Evolutionary conservation across 1,140 invertebrate species (phyloP), one percentile per base, ranked within the genome.

Genomic region (Rhopalosiphum maidis): DNA sequence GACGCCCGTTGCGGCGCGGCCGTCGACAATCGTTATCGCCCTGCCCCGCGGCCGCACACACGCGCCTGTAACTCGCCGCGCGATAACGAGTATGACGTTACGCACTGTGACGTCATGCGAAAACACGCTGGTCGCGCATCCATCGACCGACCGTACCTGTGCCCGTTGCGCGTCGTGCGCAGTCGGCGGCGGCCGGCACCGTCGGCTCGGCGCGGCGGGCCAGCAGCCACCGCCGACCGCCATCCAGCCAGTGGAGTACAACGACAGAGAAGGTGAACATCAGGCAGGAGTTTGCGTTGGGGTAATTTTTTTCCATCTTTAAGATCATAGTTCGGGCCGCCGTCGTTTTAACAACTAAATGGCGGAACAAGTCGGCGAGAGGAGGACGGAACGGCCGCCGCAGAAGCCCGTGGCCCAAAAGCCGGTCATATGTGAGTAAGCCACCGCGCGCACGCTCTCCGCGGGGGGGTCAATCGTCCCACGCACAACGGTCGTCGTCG

Each of bases 181-280:
- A 15, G 77, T 51, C 90, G 90, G 90, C n/a, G 90, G 89, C 91
- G 68, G 37, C 82, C 91, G 91, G 77, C 77, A 37, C n/a, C 77
- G 46, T 41, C 88, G 88, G 86, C 30, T 88, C 46, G 87, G 86
- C 43, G 85, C 30, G 30, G 46, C 87, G 22, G 35, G 46, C 43
- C 43, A 77, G 60, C 60, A 35, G 68, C 68, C 91, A 93, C 60
- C 60, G 60, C 60, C 60, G 60, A n/a, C 60, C 60, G 60, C 60
- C 60, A n/a, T 77, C 60, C 60, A n/a, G 43, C 68, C 91, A 93
- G 91, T 93, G 91, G 91, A 93, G 77, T 93, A 93, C 91, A 93
- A 93, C 91, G 43, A 93, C 91, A 93, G 91, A 93, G 91, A 85
- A 93, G 91, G 91, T 93, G 91, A 93, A 93, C 91, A 93, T 93